Base-by-base conservation (phyloP, 2,113 vertebrate species). In the Dolichotis patagonum region DNA sequence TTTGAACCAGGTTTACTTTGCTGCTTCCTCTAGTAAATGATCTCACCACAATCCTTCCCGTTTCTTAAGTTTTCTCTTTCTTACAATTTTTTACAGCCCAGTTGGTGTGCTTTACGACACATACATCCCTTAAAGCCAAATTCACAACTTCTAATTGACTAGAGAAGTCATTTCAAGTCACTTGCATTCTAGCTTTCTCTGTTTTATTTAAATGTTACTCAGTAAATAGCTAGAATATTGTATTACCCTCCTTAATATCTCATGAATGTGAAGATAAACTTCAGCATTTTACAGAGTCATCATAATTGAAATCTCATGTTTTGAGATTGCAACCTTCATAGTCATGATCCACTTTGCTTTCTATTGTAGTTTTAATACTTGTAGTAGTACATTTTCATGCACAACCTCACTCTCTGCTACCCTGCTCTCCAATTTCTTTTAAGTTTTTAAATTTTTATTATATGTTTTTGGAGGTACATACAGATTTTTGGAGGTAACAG, bases 91-190 rank as follows among this genome's bases (percentile, higher is more conserved):
- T 62, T 83, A 0, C 84, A 60, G 77, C 49, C 26, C 93, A 20
- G 26, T 92, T 89, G 67, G 35, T 96, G 32, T 96, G 62, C 78
- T 85, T 95, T 88, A 80, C 95, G 96, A 90, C 41, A 97, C 62
- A 63, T 80, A 41, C 3, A 14, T 91, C 85, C 73, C 71, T 90
- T 78, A 91, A 52, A 87, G 43, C 54, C 73, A 62, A 75, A 85
- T 91, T 88, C 46, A 84, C 60, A 58, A 67, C 54, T 89, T 97
- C 86, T 65, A 52, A 80, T 90, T 89, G 38, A 22, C 46, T 89
- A 32, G 16, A 90, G 38, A 92, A 75, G 16, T 56, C 54, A 56
- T 16, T 56, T 12, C 41, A 96, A 49, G 43, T 90, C 38, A 5
- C 69, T 94, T 85, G n/a, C 20, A 62, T 77, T 86, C 32, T 88